Evolutionary conservation across 2,888 invertebrate species (phyloP).

Genomic region (Rambutsinella grinnellia): DNA sequence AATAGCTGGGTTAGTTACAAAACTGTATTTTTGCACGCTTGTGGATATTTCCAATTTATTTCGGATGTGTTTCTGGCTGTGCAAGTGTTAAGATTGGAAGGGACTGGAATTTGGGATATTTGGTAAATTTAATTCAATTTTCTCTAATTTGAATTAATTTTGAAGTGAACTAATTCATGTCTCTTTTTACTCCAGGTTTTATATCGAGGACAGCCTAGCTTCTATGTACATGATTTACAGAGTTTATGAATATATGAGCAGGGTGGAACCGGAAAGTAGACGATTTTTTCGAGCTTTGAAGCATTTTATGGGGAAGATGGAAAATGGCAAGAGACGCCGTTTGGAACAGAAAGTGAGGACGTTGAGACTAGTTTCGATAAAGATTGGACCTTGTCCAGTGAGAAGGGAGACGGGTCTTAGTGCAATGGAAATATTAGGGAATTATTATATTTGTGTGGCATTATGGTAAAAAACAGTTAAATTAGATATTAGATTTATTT

Average conservation of each 20-base stretch:
- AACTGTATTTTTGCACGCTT: constrained; percentile 29
- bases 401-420: not conserved
- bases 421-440: constrained; percentile 24
- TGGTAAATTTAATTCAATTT: constrained; percentile 19
- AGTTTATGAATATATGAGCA: constrained; percentile 10
- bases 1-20: constrained; percentile 32
- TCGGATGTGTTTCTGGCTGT: constrained; percentile 33
- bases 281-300: not conserved
- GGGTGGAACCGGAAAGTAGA: not conserved
- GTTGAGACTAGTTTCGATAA: constrained; percentile 2
- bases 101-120: constrained; percentile 26
- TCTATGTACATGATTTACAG: constrained; percentile 42
- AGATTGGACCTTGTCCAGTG: constrained; percentile 17
- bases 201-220: constrained; percentile 21
- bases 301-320: not conserved
- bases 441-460: constrained; percentile 25
- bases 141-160: not conserved
- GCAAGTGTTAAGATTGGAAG: constrained; percentile 34
- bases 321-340: not conserved
- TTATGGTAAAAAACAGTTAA: too few species aligned
- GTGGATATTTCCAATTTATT: constrained; percentile 47
- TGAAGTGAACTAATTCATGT: not conserved
- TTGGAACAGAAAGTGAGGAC: too few species aligned
- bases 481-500: too few species aligned
- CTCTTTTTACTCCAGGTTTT: constrained; percentile 17